These are phyloP conservation scores for Mungos mungo DNA, from an alignment of 2,113 vertebrate species.

Conservation along the genomic window DNA sequence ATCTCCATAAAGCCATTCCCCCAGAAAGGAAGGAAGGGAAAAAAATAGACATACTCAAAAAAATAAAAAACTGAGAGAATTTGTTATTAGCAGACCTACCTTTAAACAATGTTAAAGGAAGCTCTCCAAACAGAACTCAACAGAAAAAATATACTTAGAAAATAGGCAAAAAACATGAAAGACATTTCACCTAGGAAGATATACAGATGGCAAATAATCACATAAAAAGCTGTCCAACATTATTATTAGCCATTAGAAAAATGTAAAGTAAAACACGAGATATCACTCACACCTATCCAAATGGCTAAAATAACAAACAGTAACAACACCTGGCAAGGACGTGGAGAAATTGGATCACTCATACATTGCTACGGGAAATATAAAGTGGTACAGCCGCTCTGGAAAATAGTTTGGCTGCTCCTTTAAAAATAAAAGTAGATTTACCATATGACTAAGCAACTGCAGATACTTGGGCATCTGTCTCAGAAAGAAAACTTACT, in stretches of 20 bases:
- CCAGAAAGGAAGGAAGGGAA: background rate
- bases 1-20: background rate
- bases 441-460: background rate
- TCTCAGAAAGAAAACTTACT: background rate
- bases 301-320: background rate
- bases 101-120: background rate
- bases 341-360: background rate
- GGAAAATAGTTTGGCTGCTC: background rate
- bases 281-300: background rate
- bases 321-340: background rate
- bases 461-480: background rate
- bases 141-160: background rate
- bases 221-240: background rate
- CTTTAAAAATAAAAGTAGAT: background rate
- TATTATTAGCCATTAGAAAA: background rate
- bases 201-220: background rate
- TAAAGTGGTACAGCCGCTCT: background rate
- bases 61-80: background rate
- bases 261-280: background rate
- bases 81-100: background rate
- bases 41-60: background rate
- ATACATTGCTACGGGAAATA: background rate
- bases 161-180: background rate
- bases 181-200: background rate
- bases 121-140: background rate